Evolutionary conservation across 1,140 invertebrate species (phyloP).

Genomic region (Drosophila kikkawai): DNA sequence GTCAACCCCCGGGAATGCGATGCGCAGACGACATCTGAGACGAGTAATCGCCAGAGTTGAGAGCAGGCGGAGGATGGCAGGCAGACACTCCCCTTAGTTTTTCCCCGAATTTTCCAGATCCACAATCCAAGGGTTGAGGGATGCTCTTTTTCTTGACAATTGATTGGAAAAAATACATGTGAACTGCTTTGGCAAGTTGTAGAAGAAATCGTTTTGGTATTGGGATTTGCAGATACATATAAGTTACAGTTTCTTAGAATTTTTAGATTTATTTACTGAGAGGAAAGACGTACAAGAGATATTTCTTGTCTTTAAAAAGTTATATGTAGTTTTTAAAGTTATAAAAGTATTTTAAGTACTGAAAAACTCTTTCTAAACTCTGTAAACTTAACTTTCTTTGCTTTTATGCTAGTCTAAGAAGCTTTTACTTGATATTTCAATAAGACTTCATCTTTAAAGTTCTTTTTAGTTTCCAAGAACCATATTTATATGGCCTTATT

Average conservation of each 20-base stretch:
- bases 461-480: not conserved
- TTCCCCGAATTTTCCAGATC: slow-evolving; percentile 21
- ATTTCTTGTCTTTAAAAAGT: not conserved
- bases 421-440: not conserved
- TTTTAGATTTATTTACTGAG: not conserved
- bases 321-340: not conserved
- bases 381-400: not conserved
- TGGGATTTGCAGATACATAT: not conserved
- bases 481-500: not conserved
- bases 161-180: slow-evolving; percentile 4
- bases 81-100: slow-evolving; percentile 22
- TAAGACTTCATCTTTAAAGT: not conserved
- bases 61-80: slow-evolving; percentile 4
- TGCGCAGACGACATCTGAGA: slow-evolving; percentile 51
- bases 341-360: not conserved
- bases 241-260: not conserved
- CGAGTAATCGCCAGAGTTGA: slow-evolving; percentile 27
- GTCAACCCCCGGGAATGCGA: slow-evolving; percentile 50
- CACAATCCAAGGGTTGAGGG: slow-evolving; percentile 2
- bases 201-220: not conserved
- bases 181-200: not conserved
- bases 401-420: not conserved
- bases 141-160: slow-evolving; percentile 17
- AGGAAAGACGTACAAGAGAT: not conserved
- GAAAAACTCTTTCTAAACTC: not conserved